Evolutionary conservation across 2,113 vertebrate species (phyloP), one percentile per base, ranked within the genome.

Genomic region (Scartelaos histophorus): DNA sequence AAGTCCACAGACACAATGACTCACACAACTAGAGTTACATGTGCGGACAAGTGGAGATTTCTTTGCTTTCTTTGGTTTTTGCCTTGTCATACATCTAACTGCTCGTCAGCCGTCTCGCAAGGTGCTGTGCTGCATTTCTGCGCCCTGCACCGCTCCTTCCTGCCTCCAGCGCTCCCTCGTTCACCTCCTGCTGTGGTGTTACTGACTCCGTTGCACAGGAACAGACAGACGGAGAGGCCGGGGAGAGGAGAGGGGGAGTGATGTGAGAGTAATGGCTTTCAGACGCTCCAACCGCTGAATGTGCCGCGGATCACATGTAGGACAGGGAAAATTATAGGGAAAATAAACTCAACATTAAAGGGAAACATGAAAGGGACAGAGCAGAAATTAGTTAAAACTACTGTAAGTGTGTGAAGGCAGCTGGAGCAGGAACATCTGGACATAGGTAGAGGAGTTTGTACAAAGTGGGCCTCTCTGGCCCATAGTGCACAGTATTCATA

Each of bases 181-280:
- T 89, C 88, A 89, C 88, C 83, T 87, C 89, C 89, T 90, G 87
- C 88, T 90, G 89, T 77, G 88, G 85, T 87, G 87, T 87, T 87
- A 88, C 85, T 88, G 85, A 88, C 87, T 88, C 79, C 82, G 85
- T 88, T 79, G 80, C 80, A 90, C 82, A 87, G 76, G 85, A 87
- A 85, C 79, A 85, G 84, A 85, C 82, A 89, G 83, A 87, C 82
- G 79, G 85, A 85, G 77, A 85, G 80, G 74, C 69, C 25, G 73
- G 79, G 76, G 76, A 70, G 67, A 68, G 78, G 70, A 61, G 65
- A 25, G 69, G 24, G 24, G 24, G 57, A 56, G 24, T 19, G 61
- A 68, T 70, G 75, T 75, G 82, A 76, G 72, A 76, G 75, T 78
- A 34, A 60, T 78, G 74, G 73, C 82, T 85, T 78, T 70, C 67